Evolutionary conservation across 2,888 invertebrate species (phyloP).

Genomic region (Zygothrica quintamaculata): DNA sequence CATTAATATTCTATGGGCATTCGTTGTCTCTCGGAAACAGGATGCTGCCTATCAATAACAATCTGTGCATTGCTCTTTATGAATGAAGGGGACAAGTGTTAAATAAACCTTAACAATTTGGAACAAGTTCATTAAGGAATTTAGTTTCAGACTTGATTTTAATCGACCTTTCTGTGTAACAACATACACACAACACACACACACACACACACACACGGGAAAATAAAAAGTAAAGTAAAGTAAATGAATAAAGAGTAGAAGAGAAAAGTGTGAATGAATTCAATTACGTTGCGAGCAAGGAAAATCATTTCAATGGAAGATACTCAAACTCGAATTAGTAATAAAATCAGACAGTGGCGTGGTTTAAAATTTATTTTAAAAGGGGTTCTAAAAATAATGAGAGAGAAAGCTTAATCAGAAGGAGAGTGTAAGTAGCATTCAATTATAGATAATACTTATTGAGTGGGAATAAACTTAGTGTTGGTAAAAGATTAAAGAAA

Average conservation of each 20-base stretch:
- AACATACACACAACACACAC: background rate
- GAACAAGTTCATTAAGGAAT: constrained; percentile 73
- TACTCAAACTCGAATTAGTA: background rate
- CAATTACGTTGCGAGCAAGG: constrained; percentile 53
- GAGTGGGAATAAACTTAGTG: too few relatives aligned
- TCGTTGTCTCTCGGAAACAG: constrained; percentile 69
- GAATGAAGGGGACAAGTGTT: constrained; percentile 54
- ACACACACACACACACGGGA: too few relatives aligned
- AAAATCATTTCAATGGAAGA: constrained; percentile 56
- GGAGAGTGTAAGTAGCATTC: background rate
- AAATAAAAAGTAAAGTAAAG: too few relatives aligned
- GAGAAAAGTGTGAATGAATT: constrained; percentile 69
- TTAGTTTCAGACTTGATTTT: constrained; percentile 59
- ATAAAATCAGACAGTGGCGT: constrained; percentile 30
- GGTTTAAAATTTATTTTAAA: background rate
- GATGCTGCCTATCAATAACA: constrained; percentile 72
- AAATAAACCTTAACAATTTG: constrained; percentile 38
- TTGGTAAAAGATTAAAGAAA: too few relatives aligned
- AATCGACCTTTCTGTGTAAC: constrained; percentile 68
- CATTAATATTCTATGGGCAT: constrained; percentile 60
- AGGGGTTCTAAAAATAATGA: constrained; percentile 3
- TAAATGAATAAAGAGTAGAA: constrained; percentile 1
- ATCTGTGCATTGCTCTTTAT: constrained; percentile 49
- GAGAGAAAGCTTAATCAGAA: too few relatives aligned
- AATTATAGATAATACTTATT: too few relatives aligned